Percentiles rank a stretch among this genome's conserved stretches.
Evolutionary conservation across 2,888 invertebrate species (phyloP).

Genomic region (Callimorpha dominula): DNA sequence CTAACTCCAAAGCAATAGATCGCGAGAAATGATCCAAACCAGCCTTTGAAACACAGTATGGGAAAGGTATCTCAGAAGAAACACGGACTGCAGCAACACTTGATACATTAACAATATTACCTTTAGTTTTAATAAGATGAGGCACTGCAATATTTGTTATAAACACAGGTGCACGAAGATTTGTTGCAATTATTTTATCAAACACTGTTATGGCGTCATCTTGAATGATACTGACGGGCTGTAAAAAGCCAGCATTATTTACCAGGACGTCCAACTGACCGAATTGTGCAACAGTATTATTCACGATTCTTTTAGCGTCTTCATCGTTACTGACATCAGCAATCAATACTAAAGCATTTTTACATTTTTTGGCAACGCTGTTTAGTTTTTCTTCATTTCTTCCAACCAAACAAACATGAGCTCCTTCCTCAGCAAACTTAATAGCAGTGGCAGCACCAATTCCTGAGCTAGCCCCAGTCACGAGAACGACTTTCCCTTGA

Average conservation of each 20-base stretch:
- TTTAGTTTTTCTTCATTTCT: constrained; percentile 44
- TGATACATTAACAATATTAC: constrained; percentile 50
- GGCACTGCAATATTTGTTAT: constrained; percentile 43
- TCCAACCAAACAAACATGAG: constrained; percentile 42
- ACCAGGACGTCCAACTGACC: constrained; percentile 36
- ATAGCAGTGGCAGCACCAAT: constrained; percentile 45
- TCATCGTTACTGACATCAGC: constrained; percentile 31
- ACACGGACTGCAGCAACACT: constrained; percentile 33
- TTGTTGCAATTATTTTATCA: constrained; percentile 28
- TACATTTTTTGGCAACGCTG: constrained; percentile 15
- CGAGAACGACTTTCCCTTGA: constrained; percentile 49
- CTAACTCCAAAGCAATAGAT: constrained; percentile 13
- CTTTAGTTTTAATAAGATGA: constrained; percentile 48
- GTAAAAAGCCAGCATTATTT: constrained; percentile 39
- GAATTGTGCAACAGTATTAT: constrained; percentile 22
- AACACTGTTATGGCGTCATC: constrained; percentile 12
- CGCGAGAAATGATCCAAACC: constrained; percentile 20
- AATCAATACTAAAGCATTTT: constrained; percentile 18
- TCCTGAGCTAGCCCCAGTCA: constrained; percentile 52
- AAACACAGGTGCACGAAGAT: constrained; percentile 42
- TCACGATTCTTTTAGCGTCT: constrained; percentile 23
- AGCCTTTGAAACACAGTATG: constrained; percentile 14
- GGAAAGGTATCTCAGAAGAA: not conserved
- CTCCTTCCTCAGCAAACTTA: constrained; percentile 43
- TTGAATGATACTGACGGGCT: constrained; percentile 12